phyloP scores from a whole-genome alignment of 37 sponge, comb jelly and placozoan genomes.

The Aplysina aerophoba region DNA sequence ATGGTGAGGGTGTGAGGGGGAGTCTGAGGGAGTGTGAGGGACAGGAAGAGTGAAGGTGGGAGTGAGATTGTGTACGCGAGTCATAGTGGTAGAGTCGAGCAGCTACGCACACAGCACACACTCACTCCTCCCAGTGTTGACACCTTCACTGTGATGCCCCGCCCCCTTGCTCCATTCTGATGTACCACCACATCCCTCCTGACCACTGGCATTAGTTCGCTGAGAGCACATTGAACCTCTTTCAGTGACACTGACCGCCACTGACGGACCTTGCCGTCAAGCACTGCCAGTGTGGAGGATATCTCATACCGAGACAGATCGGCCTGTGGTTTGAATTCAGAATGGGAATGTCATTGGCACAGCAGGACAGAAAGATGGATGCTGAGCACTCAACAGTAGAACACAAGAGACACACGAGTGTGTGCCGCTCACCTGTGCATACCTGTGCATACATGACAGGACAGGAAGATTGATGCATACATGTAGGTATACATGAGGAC shows the following conservation, averaged over 20 bases:
- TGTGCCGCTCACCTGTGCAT: background rate
- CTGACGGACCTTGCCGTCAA: background rate
- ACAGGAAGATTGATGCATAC: no score
- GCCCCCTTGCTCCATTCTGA: background rate
- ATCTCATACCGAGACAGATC: slow-evolving; percentile 3
- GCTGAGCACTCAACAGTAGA: no score
- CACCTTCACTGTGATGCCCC: background rate
- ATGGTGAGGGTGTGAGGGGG: background rate
- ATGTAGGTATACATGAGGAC: no score
- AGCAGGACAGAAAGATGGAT: no score
- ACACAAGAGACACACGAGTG: background rate
- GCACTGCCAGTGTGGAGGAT: background rate
- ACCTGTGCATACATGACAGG: background rate
- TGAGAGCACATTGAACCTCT: background rate
- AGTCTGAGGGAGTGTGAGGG: background rate
- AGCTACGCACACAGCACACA: background rate
- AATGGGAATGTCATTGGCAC: no score
- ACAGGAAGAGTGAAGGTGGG: background rate
- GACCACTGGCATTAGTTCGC: background rate
- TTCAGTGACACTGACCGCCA: background rate
- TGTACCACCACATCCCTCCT: background rate
- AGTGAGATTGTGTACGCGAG: no score
- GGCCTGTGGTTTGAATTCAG: background rate
- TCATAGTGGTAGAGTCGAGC: background rate
- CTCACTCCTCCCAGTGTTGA: slow-evolving; percentile 1